Evolutionary conservation across 2,888 invertebrate genomes (phyloP).

Genomic region (Pinctada fucata): DNA sequence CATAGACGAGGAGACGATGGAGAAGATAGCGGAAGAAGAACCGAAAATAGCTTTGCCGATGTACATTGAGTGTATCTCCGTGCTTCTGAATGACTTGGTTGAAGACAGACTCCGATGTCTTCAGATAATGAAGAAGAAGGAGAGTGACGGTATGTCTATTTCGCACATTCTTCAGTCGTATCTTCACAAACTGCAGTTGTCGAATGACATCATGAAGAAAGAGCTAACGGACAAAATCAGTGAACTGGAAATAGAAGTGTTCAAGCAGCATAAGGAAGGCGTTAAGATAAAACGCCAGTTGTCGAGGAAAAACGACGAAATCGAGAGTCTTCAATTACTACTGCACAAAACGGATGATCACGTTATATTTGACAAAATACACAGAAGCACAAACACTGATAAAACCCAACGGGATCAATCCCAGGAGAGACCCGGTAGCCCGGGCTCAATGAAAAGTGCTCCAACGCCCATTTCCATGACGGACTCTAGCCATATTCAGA

Average conservation of each 20-base stretch:
- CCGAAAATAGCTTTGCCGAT: conserved; percentile 51
- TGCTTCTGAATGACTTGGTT: conserved; percentile 57
- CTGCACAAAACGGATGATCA: conserved; percentile 52
- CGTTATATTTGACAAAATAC: conserved; percentile 14
- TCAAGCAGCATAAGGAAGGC: conserved; percentile 52
- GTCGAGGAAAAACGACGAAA: conserved; percentile 56
- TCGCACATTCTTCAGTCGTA: conserved; percentile 31
- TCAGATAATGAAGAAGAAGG: conserved; percentile 52
- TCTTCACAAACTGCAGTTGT: conserved; percentile 28
- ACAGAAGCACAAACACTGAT: conserved; percentile 28
- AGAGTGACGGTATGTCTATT: conserved; percentile 29
- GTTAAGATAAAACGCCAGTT: conserved; percentile 52
- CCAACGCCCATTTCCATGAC: conserved; percentile 44
- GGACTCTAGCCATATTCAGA: conserved; percentile 51
- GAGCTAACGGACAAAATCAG: conserved; percentile 49
- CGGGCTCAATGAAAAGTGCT: conserved; percentile 47
- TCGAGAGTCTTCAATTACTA: conserved; percentile 53
- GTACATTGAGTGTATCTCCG: conserved; percentile 60
- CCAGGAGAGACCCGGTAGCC: conserved; percentile 31
- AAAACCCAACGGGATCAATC: background rate
- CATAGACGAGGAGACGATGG: conserved; percentile 49
- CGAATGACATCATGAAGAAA: conserved; percentile 34
- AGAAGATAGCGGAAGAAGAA: conserved; percentile 51
- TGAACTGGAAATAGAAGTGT: conserved; percentile 51
- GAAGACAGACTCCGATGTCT: conserved; percentile 62